Evolutionary conservation across 1,140 invertebrate species (phyloP).

Genomic region (Mizuhopecten yessoensis): DNA sequence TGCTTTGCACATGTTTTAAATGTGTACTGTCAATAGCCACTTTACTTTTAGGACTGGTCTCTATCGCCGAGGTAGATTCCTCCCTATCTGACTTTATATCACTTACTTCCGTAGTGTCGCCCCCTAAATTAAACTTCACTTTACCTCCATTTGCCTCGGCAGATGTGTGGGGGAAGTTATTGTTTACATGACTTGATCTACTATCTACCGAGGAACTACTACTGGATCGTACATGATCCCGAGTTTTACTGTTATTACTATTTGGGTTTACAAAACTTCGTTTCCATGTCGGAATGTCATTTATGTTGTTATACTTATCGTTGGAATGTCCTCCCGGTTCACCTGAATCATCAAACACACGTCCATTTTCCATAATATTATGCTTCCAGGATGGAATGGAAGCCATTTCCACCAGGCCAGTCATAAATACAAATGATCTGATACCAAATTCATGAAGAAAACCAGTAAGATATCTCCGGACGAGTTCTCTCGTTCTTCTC

Average conservation of each 20-base stretch:
- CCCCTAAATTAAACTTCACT: background rate
- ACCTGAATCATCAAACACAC: slow-evolving; percentile 55
- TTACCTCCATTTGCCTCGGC: background rate
- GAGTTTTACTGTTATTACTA: slow-evolving; percentile 41
- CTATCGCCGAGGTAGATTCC: background rate
- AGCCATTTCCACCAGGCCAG: slow-evolving; percentile 63
- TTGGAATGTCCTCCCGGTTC: slow-evolving; percentile 46
- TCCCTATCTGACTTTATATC: slow-evolving; percentile 13
- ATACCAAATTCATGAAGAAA: background rate
- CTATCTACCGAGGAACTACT: slow-evolving; percentile 25
- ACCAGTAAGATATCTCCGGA: slow-evolving; percentile 17
- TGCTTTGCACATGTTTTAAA: slow-evolving; percentile 63
- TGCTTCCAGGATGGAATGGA: slow-evolving; percentile 70
- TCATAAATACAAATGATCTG: slow-evolving; percentile 59
- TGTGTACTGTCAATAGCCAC: slow-evolving; percentile 52
- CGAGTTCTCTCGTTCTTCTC: slow-evolving; percentile 53
- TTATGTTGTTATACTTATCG: slow-evolving; percentile 53
- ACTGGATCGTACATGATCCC: slow-evolving; percentile 15
- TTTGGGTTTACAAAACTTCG: slow-evolving; percentile 56
- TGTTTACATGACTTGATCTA: slow-evolving; percentile 41
- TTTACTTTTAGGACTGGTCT: background rate
- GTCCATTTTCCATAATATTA: slow-evolving; percentile 59
- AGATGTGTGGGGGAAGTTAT: slow-evolving; percentile 4
- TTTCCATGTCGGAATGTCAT: slow-evolving; percentile 68
- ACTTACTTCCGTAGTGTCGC: slow-evolving; percentile 19